phyloP scores from a whole-genome alignment of 2,888 invertebrate species.

The Callimorpha dominula region DNA sequence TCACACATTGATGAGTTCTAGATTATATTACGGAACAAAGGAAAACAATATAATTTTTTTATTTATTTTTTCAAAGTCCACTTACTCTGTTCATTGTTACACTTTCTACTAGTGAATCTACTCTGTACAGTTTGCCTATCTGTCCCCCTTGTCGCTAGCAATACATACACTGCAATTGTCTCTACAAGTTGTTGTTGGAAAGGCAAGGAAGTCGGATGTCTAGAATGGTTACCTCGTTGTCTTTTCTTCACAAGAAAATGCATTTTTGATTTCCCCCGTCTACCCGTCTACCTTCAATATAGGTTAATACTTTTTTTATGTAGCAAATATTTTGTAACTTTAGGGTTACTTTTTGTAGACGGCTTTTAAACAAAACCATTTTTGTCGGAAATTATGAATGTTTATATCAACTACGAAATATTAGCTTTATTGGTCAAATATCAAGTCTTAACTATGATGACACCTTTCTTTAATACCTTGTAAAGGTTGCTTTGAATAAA shows the following conservation, averaged over 20 bases:
- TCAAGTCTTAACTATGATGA: too few species aligned
- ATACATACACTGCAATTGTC: not conserved
- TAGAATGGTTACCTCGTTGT: not conserved
- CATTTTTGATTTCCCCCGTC: not conserved
- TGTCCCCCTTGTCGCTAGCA: not conserved
- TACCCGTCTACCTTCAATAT: not conserved
- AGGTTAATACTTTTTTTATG: not conserved
- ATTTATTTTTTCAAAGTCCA: not conserved
- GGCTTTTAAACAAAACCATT: too few species aligned
- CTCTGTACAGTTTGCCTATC: not conserved
- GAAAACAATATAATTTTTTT: too few species aligned
- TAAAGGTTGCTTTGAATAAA: too few species aligned
- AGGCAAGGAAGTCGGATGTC: not conserved
- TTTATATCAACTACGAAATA: too few species aligned
- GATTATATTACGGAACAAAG: too few species aligned
- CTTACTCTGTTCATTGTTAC: not conserved
- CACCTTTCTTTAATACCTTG: too few species aligned
- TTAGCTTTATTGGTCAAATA: too few species aligned
- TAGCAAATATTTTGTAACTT: not conserved
- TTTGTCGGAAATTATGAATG: too few species aligned
- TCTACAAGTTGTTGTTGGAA: not conserved
- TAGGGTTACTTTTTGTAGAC: not conserved
- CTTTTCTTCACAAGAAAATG: slow-evolving; percentile 1
- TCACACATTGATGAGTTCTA: too few species aligned
- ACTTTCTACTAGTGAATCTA: not conserved